Evolutionary conservation across 1,140 invertebrate species (phyloP).

Genomic region (Hyles vespertilio): DNA sequence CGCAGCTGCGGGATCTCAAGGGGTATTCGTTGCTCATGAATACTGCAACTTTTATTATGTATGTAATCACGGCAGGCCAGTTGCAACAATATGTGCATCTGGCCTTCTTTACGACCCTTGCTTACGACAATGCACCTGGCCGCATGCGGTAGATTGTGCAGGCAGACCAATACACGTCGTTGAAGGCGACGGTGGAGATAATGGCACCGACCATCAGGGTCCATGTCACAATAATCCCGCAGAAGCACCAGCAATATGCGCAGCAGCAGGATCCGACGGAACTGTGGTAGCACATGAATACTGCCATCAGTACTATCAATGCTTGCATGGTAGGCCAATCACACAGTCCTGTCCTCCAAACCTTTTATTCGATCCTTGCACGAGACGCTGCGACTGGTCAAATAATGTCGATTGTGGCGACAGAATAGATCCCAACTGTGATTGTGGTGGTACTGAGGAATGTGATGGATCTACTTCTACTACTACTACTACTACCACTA

Average conservation of each 20-base stretch:
- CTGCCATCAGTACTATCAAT: constrained; percentile 33
- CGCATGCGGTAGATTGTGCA: constrained; percentile 68
- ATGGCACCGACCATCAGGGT: not conserved
- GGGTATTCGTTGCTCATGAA: constrained; percentile 30
- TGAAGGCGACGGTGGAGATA: constrained; percentile 6
- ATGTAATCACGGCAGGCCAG: constrained; percentile 28
- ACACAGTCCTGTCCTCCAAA: constrained; percentile 21
- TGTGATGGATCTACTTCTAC: not conserved
- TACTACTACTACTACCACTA: too few relatives aligned
- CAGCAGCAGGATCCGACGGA: constrained; percentile 21
- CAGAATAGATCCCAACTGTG: constrained; percentile 10
- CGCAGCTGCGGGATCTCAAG: constrained; percentile 20
- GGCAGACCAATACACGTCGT: constrained; percentile 16
- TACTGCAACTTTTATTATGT: constrained; percentile 44
- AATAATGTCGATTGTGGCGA: constrained; percentile 63
- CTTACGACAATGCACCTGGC: constrained; percentile 77
- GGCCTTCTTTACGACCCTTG: constrained; percentile 76
- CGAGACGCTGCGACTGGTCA: constrained; percentile 77
- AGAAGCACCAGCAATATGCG: constrained; percentile 31
- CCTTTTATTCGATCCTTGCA: constrained; percentile 76
- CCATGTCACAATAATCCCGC: constrained; percentile 28
- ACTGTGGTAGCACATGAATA: constrained; percentile 32
- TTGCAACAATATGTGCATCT: constrained; percentile 51
- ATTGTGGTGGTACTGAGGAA: not conserved
- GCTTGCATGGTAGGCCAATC: constrained; percentile 21